Evolutionary conservation across 2,113 vertebrate genomes (phyloP).

Genomic region (Fulmarus glacialis): DNA sequence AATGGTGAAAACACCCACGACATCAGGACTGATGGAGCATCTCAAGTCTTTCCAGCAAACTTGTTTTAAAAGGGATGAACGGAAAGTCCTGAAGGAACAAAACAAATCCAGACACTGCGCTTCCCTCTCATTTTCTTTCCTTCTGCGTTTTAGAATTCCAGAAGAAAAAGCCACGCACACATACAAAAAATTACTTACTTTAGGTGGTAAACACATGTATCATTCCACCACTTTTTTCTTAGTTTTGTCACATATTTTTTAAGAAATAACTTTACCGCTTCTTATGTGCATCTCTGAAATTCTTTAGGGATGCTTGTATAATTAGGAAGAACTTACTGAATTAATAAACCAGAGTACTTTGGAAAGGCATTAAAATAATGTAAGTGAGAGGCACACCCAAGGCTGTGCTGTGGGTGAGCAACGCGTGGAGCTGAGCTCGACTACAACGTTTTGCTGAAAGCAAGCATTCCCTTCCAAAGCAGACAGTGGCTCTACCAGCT

Average conservation of each 20-base stretch:
- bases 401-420: not conserved
- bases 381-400: not conserved
- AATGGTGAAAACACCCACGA: not conserved
- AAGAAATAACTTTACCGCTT: not conserved
- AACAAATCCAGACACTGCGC: not conserved
- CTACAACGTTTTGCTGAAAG: not conserved
- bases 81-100: conserved; percentile 1
- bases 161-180: not conserved
- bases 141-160: not conserved
- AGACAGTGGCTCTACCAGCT: not conserved
- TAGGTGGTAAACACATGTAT: not conserved
- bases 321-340: not conserved
- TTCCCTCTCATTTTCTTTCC: not conserved
- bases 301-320: not conserved
- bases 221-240: not conserved
- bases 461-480: not conserved
- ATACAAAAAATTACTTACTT: not conserved
- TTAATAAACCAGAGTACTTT: not conserved
- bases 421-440: not conserved
- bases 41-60: not conserved
- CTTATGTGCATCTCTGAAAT: not conserved
- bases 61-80: not conserved
- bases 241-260: not conserved
- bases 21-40: not conserved
- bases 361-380: not conserved